phyloP scores from a whole-genome alignment of 2,888 invertebrate genomes.

The Epistrophella euchroma region DNA sequence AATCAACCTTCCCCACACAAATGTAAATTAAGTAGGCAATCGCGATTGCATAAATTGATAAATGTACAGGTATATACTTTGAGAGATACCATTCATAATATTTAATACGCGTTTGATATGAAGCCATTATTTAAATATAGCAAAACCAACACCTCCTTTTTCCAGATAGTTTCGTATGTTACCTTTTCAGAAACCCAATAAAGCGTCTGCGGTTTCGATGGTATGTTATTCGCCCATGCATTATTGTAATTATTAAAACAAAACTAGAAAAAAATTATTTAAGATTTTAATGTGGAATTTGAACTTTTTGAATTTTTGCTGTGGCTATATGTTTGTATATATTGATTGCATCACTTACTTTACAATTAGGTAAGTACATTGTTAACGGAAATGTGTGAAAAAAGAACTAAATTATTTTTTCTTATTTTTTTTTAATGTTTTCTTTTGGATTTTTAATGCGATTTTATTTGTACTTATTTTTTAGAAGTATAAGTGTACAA shows the following conservation, averaged over 20 bases:
- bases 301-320: neutral
- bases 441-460: too few species aligned
- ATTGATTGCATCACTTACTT: neutral
- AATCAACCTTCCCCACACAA: conserved; percentile 26
- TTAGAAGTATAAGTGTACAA: too few species aligned
- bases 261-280: conserved; percentile 18
- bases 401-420: too few species aligned
- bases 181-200: conserved; percentile 63
- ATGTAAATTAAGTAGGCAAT: conserved; percentile 31
- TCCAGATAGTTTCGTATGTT: conserved; percentile 32
- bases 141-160: conserved; percentile 59
- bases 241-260: conserved; percentile 18
- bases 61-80: neutral
- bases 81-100: conserved; percentile 3
- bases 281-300: conserved; percentile 5
- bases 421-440: too few species aligned
- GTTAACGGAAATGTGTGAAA: too few species aligned
- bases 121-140: conserved; percentile 32
- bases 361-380: too few species aligned
- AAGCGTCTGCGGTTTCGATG: conserved; percentile 59
- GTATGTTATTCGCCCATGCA: conserved; percentile 61
- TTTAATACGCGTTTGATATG: conserved; percentile 6
- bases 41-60: conserved; percentile 12
- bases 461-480: too few species aligned
- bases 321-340: too few species aligned